Base-by-base conservation (phyloP, 2,888 invertebrate genomes). In the Protophormia terraenovae region DNA sequence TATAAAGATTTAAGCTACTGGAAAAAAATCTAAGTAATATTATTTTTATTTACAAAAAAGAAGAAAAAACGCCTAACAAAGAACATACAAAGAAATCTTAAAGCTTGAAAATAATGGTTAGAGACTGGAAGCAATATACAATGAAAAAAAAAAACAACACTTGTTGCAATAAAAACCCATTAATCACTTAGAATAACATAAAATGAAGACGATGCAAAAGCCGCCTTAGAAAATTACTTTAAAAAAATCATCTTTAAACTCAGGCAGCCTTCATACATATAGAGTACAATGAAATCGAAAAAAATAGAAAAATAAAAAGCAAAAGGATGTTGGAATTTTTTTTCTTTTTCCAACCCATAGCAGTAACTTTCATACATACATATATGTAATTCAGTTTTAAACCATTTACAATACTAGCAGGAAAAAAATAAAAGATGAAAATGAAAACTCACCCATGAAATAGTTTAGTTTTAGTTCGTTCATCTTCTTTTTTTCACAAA, bases 131-230 rank as follows among this genome's bases (percentile, higher is more conserved):
- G 22, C 69, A 47, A 27, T n/a, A 16, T 58, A 45, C 29, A 62
- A 55, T 24, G 29, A 19, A 76, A 35, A 35, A 38, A 50, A 66
- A 35, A 66, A 71, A 19, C 35, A 84, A 62, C 72, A 84, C 77
- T 77, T 81, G 81, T 55, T 73, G 67, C 75, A 55, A 76, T 66
- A 80, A 72, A 71, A 75, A 73, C 60, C 55, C 77, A 84, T 84
- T 84, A 84, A 84, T 84, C 84, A 84, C 84, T 67, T 53, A 60
- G 71, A 80, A 77, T 50, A 77, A 81, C 72, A 73, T 60, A 41
- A 76, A 77, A 32, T 66, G 50, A 73, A 77, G 84, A 77, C 62
- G 81, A 67, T 71, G 62, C 41, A 58, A 24, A 50, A 32, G 71
- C 72, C 53, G 79, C 72, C 62, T 62, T n/a, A 47, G 16, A 19